Evolutionary conservation across 1,140 invertebrate genomes (phyloP).

Genomic region (Bacillus rossius): DNA sequence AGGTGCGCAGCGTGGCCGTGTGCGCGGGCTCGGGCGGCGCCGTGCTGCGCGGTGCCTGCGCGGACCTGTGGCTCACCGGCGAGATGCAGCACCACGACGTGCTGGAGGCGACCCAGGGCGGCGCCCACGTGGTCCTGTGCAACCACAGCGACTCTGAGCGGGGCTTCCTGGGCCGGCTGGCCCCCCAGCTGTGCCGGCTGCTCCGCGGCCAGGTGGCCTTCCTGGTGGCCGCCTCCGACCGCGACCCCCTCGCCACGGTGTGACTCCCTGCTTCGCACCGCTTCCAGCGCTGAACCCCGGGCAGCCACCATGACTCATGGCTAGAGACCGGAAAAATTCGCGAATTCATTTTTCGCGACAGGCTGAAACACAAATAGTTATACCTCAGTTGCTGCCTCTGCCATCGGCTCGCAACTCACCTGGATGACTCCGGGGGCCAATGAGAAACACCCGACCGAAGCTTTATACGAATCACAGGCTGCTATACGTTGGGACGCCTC

Average conservation of each 20-base stretch:
- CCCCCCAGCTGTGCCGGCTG: slow-evolving; percentile 42
- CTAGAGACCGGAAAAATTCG: too few species aligned
- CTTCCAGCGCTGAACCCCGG: too few species aligned
- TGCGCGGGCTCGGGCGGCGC: slow-evolving; percentile 87
- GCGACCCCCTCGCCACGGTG: slow-evolving; percentile 64
- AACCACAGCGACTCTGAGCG: slow-evolving; percentile 96
- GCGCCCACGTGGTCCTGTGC: slow-evolving; percentile 77
- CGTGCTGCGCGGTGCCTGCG: slow-evolving; percentile 60
- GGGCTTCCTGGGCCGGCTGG: slow-evolving; percentile 67
- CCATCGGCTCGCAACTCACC: too few species aligned
- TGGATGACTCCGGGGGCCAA: too few species aligned
- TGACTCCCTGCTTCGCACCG: too few species aligned
- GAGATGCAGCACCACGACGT: slow-evolving; percentile 97
- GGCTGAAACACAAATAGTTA: too few species aligned
- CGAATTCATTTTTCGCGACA: too few species aligned
- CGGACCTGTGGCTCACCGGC: slow-evolving; percentile 84
- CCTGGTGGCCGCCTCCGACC: slow-evolving; percentile 62
- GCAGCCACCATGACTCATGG: too few species aligned
- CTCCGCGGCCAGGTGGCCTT: slow-evolving; percentile 51
- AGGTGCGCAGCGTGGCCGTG: slow-evolving; percentile 60
- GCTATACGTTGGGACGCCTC: too few species aligned
- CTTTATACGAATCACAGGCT: too few species aligned
- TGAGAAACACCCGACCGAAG: too few species aligned
- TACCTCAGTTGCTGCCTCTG: too few species aligned
- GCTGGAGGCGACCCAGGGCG: slow-evolving; percentile 74